phyloP scores from a whole-genome alignment of 2,113 vertebrate species.

The Meleagris gallopavo region DNA sequence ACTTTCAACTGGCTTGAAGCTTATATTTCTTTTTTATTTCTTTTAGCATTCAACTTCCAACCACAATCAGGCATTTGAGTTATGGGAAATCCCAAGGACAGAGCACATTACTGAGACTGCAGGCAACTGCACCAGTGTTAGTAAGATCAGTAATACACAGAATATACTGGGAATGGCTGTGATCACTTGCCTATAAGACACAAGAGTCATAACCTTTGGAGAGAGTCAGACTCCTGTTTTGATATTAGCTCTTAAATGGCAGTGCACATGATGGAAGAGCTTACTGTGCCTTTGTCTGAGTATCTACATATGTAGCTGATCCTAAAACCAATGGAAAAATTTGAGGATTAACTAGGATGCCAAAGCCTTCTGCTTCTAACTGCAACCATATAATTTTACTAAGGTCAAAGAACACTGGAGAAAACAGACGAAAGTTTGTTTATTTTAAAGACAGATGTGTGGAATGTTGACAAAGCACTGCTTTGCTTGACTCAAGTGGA shows the following conservation, averaged over 20 bases:
- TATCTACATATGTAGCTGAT: too few species aligned
- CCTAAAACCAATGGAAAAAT: neutral
- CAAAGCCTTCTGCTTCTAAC: neutral
- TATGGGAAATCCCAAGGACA: neutral
- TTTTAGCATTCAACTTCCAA: neutral
- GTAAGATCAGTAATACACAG: neutral
- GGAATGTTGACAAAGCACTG: neutral
- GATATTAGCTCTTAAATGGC: neutral
- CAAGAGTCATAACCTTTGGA: neutral
- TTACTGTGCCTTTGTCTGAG: neutral
- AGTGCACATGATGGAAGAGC: neutral
- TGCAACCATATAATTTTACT: neutral
- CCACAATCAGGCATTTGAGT: neutral
- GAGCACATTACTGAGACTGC: neutral
- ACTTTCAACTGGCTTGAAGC: neutral
- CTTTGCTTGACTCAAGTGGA: neutral
- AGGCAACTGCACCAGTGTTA: neutral
- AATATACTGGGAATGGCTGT: neutral
- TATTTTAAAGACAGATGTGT: neutral
- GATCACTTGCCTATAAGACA: neutral
- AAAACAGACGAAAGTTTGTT: neutral
- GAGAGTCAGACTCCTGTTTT: neutral
- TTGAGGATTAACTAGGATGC: neutral
- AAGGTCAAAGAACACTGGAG: neutral
- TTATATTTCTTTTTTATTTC: neutral